Percentiles rank a stretch among this genome's conserved stretches.
Conservation (phyloP, 1,140 invertebrate genomes). For the Drosophila chauvacae region DNA sequence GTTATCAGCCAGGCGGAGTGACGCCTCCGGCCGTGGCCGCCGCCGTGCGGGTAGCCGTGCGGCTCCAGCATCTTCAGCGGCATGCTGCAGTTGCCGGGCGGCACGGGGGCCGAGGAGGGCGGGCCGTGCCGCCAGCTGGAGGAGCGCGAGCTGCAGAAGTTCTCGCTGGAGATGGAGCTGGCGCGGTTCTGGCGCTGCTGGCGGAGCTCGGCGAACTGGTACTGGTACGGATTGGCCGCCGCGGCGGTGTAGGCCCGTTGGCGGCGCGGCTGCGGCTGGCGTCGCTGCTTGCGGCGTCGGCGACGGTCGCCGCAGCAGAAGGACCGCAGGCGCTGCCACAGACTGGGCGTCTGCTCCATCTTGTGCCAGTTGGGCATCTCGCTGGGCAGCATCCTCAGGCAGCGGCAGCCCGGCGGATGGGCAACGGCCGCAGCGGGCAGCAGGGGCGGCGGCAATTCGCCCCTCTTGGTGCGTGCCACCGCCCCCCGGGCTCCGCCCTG, state of each 20-base stretch:
- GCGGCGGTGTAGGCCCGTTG: slow-evolving; percentile 68
- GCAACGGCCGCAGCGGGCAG: slow-evolving; percentile 85
- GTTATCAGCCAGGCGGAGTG: slow-evolving; percentile 94
- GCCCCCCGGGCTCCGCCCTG: slow-evolving; percentile 84
- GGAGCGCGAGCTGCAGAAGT: slow-evolving; percentile 92
- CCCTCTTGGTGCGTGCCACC: slow-evolving; percentile 55
- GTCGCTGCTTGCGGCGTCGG: slow-evolving; percentile 68
- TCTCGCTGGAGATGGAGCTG: slow-evolving; percentile 94
- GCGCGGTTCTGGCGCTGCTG: slow-evolving; percentile 89
- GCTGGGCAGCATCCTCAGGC: slow-evolving; percentile 86
- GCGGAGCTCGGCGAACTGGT: slow-evolving; percentile 92
- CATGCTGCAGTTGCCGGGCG: slow-evolving; percentile 87
- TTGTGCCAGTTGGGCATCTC: slow-evolving; percentile 86
- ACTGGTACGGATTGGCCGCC: slow-evolving; percentile 89
- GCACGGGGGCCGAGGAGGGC: slow-evolving; percentile 85
- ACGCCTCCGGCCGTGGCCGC: slow-evolving; percentile 87
- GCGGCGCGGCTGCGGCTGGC: slow-evolving; percentile 67
- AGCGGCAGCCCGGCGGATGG: slow-evolving; percentile 88
- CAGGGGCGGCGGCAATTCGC: slow-evolving; percentile 85
- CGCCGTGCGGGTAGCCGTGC: slow-evolving; percentile 46
- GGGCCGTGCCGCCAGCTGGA: slow-evolving; percentile 92
- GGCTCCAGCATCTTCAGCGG: slow-evolving; percentile 90
- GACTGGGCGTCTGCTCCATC: slow-evolving; percentile 61
- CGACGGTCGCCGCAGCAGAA: slow-evolving; percentile 72
- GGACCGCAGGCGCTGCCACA: slow-evolving; percentile 66